Evolutionary conservation across 2,113 vertebrate species (phyloP).

Genomic region (Callionymus lyra): DNA sequence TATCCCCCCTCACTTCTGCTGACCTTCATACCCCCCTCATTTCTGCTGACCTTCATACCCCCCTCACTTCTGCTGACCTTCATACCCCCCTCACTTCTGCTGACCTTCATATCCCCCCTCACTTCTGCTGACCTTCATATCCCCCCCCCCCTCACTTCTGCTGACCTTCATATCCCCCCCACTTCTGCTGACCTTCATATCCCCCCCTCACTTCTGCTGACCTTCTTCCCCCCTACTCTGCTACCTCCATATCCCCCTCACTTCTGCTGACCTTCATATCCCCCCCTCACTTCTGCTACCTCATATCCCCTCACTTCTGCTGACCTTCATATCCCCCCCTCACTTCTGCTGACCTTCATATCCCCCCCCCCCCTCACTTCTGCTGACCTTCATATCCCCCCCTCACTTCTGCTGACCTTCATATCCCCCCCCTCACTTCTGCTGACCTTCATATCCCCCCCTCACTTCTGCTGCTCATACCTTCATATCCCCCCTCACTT

Average conservation of each 20-base stretch:
- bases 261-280: constrained; percentile 8
- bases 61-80: too few relatives aligned
- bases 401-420: constrained; percentile 15
- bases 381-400: constrained; percentile 91
- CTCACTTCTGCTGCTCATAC: constrained; percentile 15
- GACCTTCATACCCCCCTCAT: too few relatives aligned
- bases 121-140: constrained; percentile 19
- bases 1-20: constrained; percentile 11
- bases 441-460: constrained; percentile 1
- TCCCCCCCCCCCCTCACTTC: constrained; percentile 67
- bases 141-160: constrained; percentile 74
- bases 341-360: constrained; percentile 12
- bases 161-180: constrained; percentile 85
- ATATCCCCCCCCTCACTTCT: constrained; percentile 38
- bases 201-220: constrained; percentile 7
- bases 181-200: constrained; percentile 12
- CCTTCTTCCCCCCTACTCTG: constrained; percentile 12
- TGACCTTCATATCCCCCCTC: constrained; percentile 1
- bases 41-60: constrained; percentile 6
- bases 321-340: constrained; percentile 3
- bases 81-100: constrained; percentile 17
- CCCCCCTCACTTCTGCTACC: too few relatives aligned
- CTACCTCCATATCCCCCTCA: too few relatives aligned
- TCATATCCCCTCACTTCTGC: constrained; percentile 17
- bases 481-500: constrained; percentile 11